A percentile compares a stretch with the other conserved stretches of the same genome.
Conservation (phyloP, 2,888 invertebrate species). For the Litoditis marina region DNA sequence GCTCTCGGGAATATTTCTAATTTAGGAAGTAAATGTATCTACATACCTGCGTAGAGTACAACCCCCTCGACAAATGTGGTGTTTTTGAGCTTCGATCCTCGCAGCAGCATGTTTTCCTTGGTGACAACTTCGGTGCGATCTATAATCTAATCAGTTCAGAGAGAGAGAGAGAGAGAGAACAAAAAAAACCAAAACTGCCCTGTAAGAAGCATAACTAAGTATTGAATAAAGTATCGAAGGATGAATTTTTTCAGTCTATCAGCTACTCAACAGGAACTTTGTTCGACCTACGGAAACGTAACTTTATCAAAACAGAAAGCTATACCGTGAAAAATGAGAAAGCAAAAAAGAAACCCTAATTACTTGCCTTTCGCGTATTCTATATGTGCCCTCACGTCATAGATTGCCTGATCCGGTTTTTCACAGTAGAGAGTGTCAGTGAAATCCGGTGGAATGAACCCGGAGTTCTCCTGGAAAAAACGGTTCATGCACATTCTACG, state of each 20-base stretch:
- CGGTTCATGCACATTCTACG: too few relatives aligned
- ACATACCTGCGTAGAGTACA: conserved; percentile 83
- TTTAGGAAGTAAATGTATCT: too few relatives aligned
- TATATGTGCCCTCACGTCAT: conserved; percentile 79
- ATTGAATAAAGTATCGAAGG: too few relatives aligned
- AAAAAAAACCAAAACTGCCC: too few relatives aligned
- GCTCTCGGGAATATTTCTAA: too few relatives aligned
- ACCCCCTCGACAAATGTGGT: conserved; percentile 94
- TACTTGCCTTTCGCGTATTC: conserved; percentile 59
- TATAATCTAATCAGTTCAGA: background rate
- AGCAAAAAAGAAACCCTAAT: too few relatives aligned
- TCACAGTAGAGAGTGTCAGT: conserved; percentile 84
- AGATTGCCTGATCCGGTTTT: conserved; percentile 89
- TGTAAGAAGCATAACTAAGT: too few relatives aligned
- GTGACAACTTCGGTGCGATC: conserved; percentile 64
- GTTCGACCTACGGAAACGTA: too few relatives aligned
- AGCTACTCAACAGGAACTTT: too few relatives aligned
- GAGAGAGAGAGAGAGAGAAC: background rate
- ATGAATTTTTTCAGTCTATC: too few relatives aligned
- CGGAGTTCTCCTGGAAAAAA: conserved; percentile 28
- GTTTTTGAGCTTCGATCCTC: conserved; percentile 91
- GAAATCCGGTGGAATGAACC: conserved; percentile 66
- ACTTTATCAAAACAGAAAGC: too few relatives aligned
- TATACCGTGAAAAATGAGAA: too few relatives aligned
- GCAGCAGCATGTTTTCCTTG: conserved; percentile 84